phyloP scores from a whole-genome alignment of 2,888 invertebrate species.

The Andrena haemorrhoa region DNA sequence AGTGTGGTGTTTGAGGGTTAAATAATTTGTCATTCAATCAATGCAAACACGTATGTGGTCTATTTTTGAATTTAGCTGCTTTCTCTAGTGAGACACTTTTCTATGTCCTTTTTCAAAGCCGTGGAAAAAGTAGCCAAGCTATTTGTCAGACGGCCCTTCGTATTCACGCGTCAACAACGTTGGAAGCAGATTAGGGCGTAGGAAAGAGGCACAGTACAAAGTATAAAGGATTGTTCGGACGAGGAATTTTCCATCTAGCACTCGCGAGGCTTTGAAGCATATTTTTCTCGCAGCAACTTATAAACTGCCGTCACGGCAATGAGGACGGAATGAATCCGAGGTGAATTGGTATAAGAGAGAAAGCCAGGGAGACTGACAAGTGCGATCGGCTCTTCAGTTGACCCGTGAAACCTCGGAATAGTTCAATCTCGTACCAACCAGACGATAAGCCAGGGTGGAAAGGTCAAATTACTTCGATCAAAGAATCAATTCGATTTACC shows the following conservation, averaged over 20 bases:
- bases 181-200: too few relatives aligned
- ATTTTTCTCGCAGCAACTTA: neutral
- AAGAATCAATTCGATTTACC: conserved; percentile 60
- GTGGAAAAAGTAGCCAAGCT: too few relatives aligned
- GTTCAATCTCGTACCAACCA: conserved; percentile 61
- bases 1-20: too few relatives aligned
- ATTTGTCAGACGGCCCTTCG: too few relatives aligned
- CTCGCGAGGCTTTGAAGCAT: neutral
- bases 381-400: conserved; percentile 61
- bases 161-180: too few relatives aligned
- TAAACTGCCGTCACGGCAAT: neutral
- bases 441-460: conserved; percentile 61
- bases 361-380: conserved; percentile 39
- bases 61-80: too few relatives aligned
- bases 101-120: too few relatives aligned
- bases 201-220: neutral
- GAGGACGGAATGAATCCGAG: conserved; percentile 20
- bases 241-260: conserved; percentile 41
- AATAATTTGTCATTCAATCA: too few relatives aligned
- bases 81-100: too few relatives aligned
- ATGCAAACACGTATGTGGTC: too few relatives aligned
- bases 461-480: conserved; percentile 62
- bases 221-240: neutral
- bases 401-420: conserved; percentile 69
- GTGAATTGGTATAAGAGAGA: conserved; percentile 13